Evolutionary conservation across 2,797 vertebrate genomes (phyloP), one percentile per base, ranked within the genome.

Genomic region (Poliocrania exsul): DNA sequence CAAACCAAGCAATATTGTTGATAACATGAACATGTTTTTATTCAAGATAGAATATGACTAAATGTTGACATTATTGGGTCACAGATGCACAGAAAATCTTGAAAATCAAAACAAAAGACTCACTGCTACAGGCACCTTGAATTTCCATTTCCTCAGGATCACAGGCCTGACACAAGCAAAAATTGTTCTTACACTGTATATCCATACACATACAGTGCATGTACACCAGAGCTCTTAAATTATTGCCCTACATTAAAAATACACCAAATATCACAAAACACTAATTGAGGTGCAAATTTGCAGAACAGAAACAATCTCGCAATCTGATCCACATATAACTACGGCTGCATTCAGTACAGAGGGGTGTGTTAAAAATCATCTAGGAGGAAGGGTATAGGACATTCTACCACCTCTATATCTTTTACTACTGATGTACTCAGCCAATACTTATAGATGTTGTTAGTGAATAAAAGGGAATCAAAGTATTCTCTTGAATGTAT

Each of bases 81-180:
- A 71, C 9, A 54, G 60, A 81, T 61, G 29, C 38, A 86, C 57
- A 87, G 50, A 82, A 67, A 81, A 69, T 24, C 24, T 54, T 69
- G 79, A 71, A 81, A 91, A 92, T 19, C 15, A 88, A 78, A 91
- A 14, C 31, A 51, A 85, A 54, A 91, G 66, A 92, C 97, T 98
- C 96, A 99, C 98, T 95, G 93, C 75, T 94, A 96, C 98, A 99
- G 7, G 85, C 2, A 11, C 97, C 97, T 81, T 92, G 96, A 42
- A 75, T 56, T 90, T 97, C 96, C 74, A 33, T 94, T 93, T 97
- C 97, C 16, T 95, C 96, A 8, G 97, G 96, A 81, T 96, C 95
- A 90, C 98, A 99, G 49, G 33, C 58, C 3, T 33, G 93, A 93
- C 97, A 97, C 91, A 96, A 98, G 98, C 99, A 64, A 7, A 93